Evolutionary conservation across 2,888 invertebrate genomes (phyloP), one percentile per base, ranked within the genome.

Genomic region (Melipona bicolor): DNA sequence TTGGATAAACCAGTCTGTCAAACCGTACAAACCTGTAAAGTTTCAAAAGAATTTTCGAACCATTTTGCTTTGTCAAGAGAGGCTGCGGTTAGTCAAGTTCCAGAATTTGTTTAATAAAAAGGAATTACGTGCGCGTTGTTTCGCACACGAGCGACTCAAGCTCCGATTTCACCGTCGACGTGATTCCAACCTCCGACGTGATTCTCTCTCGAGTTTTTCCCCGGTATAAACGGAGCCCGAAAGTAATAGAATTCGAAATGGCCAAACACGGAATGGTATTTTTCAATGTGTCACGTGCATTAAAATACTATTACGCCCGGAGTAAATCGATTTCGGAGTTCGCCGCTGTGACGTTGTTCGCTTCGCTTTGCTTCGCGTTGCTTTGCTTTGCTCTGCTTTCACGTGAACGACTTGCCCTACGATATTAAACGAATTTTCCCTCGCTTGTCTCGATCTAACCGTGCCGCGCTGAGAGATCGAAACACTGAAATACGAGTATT

Each of bases 281-380:
- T 68, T 81, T 77, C 72, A 36, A 59, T 68, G 27, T 61, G 27
- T n/a, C 71, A 49, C 61, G 43, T 72, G 77, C n/a, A 36, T 21
- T 36, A 36, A 67, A 67, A 27, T n/a, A 17, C 52, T 32, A 68
- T 68, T 50, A 24, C 61, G n/a, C 49, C 21, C 17, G 52, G 5
- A 11, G 21, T 61, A 74, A 27, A 75, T 75, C 79, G 75, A 79
- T 75, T 49, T 62, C 27, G 21, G 43, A 54, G 43, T 54, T 43
- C 36, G 2, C 43, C n/a, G 43, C 27, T 59, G 24, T 17, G 9
- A 27, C 27, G 11, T 4, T 27, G 62, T 27, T 27, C 32, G 62
- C 19, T 32, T 32, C 32, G 19, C 27, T 27, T 62, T 62, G 43
- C 43, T 43, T 11, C 9, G 43, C 43, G 9, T 27, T 62, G 62